phyloP scores from a whole-genome alignment of 2,113 vertebrate genomes.

The Lepus americanus region DNA sequence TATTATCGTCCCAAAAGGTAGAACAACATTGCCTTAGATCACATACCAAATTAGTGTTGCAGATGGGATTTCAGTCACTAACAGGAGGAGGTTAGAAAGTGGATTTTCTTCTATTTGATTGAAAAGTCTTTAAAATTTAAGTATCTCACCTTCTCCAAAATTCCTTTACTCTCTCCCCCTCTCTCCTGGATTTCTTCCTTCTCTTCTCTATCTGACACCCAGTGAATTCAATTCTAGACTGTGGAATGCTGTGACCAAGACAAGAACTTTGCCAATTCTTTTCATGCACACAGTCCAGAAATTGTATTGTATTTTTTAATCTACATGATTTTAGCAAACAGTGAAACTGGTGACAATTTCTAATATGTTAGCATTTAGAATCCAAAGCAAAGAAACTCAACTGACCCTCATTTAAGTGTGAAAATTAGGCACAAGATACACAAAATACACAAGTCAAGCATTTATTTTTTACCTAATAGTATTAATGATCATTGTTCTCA shows the following conservation, averaged over 20 bases:
- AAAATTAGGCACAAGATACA: constrained; percentile 24
- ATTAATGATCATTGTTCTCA: not conserved
- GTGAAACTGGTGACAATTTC: not conserved
- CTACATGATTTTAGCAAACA: not conserved
- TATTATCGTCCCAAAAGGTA: not conserved
- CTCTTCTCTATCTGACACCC: not conserved
- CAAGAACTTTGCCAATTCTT: not conserved
- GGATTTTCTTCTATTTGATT: not conserved
- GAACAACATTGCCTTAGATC: not conserved
- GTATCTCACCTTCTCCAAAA: not conserved
- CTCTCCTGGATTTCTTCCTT: not conserved
- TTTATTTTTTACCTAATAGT: constrained; percentile 36
- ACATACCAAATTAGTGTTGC: not conserved
- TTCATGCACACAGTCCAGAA: not conserved
- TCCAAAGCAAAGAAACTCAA: not conserved
- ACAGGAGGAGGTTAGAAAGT: not conserved
- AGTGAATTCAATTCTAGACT: not conserved
- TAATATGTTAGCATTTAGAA: not conserved
- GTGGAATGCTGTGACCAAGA: not conserved
- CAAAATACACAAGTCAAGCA: not conserved
- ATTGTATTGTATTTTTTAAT: not conserved
- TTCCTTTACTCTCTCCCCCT: not conserved
- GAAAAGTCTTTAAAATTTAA: not conserved
- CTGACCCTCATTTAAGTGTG: not conserved
- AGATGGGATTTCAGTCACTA: constrained; percentile 29